Evolutionary conservation across 2,797 vertebrate genomes (phyloP).

Genomic region (Botia kubotai): DNA sequence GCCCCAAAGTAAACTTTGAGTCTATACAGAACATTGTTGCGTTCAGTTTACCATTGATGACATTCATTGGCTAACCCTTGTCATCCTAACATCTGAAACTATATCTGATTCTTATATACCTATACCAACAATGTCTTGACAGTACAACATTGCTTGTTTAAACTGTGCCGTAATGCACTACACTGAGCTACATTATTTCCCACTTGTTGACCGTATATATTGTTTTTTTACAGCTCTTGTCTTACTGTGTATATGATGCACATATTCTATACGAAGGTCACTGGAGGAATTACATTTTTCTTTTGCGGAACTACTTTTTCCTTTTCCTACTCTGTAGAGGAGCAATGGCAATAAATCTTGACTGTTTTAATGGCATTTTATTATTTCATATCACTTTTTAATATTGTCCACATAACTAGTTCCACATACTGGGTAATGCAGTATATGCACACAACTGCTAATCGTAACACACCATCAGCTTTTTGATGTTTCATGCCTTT

Average conservation of each 20-base stretch:
- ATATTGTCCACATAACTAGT: neutral
- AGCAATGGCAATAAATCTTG: neutral
- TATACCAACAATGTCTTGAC: too few species aligned
- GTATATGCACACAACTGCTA: neutral
- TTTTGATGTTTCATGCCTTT: slow-evolving; percentile 20
- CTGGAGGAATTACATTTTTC: neutral
- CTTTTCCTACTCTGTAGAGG: neutral
- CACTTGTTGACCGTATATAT: too few species aligned
- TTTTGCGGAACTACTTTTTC: neutral
- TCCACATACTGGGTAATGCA: neutral
- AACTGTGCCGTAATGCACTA: too few species aligned
- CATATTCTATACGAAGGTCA: neutral
- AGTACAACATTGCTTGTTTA: too few species aligned
- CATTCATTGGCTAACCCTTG: neutral
- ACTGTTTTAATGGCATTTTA: neutral
- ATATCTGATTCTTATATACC: too few species aligned
- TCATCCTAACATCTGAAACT: too few species aligned
- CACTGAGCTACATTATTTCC: too few species aligned
- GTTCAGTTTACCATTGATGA: neutral
- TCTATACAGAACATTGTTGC: neutral
- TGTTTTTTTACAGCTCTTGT: too few species aligned
- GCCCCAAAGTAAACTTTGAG: too few species aligned
- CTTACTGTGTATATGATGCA: too few species aligned
- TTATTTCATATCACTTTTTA: too few species aligned
- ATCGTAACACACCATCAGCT: neutral